phyloP scores from a whole-genome alignment of 2,797 vertebrate genomes.

The Bradypodion ventrale region DNA sequence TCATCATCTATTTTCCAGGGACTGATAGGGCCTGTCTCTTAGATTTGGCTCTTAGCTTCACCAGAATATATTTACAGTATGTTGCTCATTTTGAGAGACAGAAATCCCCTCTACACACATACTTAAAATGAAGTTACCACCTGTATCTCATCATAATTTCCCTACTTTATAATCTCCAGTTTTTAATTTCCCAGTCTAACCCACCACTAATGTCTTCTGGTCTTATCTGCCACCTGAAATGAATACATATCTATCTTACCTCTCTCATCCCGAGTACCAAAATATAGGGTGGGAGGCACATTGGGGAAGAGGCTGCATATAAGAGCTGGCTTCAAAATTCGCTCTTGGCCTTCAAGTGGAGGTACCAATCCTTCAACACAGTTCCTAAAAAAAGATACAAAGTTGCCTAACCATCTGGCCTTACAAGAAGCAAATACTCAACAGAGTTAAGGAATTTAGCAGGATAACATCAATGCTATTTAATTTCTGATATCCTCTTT shows the following conservation, averaged over 20 bases:
- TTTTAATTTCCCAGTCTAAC: background rate
- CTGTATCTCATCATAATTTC: background rate
- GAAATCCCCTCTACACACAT: background rate
- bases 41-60: background rate
- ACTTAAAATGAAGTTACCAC: background rate
- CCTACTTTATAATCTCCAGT: background rate
- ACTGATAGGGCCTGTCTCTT: too few species aligned
- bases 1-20: too few species aligned
- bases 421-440: constrained; percentile 25
- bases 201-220: background rate
- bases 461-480: background rate
- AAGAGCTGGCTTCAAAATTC: constrained; percentile 85
- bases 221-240: background rate
- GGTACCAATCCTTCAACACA: constrained; percentile 76
- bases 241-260: constrained; percentile 75
- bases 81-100: background rate
- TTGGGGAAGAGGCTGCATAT: constrained; percentile 90
- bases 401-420: background rate
- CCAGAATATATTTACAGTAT: background rate
- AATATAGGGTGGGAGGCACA: constrained; percentile 90
- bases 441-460: background rate
- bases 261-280: constrained; percentile 88
- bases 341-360: constrained; percentile 72
- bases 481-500: background rate
- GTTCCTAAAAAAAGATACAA: constrained; percentile 63